These are phyloP conservation scores for Rana temporaria DNA, from an alignment of 2,113 vertebrate genomes.

Conservation along the genomic window DNA sequence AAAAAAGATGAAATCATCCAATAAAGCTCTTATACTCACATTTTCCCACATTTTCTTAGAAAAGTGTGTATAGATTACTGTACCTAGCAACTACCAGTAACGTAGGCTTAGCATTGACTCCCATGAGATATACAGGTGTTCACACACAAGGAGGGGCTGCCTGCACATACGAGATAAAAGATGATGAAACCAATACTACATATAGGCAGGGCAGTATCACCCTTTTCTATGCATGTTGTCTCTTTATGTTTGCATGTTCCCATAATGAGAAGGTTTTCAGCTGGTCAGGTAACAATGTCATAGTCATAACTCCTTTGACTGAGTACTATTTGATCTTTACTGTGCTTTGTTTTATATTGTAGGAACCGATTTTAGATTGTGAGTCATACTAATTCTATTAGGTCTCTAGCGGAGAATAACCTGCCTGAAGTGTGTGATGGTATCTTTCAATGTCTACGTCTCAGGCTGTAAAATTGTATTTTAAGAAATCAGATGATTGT, in stretches of 20 bases:
- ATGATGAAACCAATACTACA: slow-evolving; percentile 17
- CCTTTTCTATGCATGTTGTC: background rate
- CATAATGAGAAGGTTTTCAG: background rate
- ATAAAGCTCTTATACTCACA: background rate
- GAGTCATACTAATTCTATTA: slow-evolving; percentile 2
- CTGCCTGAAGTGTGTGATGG: background rate
- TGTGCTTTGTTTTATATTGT: background rate
- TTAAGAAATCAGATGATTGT: background rate
- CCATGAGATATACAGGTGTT: slow-evolving; percentile 19
- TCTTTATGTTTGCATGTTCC: background rate
- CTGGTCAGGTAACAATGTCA: background rate
- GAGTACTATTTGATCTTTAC: background rate
- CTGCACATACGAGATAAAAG: slow-evolving; percentile 9
- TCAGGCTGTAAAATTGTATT: slow-evolving; percentile 10
- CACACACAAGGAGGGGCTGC: background rate
- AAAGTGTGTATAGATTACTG: background rate
- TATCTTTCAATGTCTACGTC: background rate
- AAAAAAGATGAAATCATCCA: background rate
- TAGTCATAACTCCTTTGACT: background rate
- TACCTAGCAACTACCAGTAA: background rate
- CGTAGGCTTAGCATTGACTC: background rate
- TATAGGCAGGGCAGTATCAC: background rate
- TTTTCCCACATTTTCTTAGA: background rate
- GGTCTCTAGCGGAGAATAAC: slow-evolving; percentile 10
- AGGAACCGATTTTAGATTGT: background rate